Conservation (phyloP, 2,797 vertebrate species). For the Acanthis flammea region DNA sequence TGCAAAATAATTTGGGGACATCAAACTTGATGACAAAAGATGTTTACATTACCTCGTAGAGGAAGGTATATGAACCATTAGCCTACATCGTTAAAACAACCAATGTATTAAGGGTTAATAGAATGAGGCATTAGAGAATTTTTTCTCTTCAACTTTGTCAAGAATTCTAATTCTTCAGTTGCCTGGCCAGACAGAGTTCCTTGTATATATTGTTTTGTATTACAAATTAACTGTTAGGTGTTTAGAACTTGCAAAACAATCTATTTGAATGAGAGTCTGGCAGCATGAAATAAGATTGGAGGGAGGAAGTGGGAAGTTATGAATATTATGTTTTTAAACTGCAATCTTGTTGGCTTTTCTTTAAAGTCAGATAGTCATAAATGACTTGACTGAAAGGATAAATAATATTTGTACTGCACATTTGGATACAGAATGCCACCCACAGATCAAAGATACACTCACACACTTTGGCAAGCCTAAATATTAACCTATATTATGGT, state of each 20-base stretch:
- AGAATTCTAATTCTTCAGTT: conserved; percentile 13
- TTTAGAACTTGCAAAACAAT: conserved; percentile 27
- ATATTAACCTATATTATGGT: not conserved
- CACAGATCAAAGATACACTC: conserved; percentile 40
- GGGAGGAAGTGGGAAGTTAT: not conserved
- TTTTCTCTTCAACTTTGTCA: not conserved
- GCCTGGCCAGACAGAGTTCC: not conserved
- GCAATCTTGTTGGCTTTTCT: conserved; percentile 31
- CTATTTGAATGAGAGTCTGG: conserved; percentile 4
- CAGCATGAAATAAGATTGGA: not conserved
- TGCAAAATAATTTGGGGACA: not conserved
- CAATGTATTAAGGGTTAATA: not conserved
- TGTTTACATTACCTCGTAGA: not conserved
- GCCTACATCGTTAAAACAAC: not conserved
- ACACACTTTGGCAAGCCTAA: not conserved
- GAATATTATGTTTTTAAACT: conserved; percentile 17
- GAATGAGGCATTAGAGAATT: not conserved
- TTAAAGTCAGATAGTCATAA: conserved; percentile 49
- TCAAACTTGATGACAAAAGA: not conserved
- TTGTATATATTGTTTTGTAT: conserved; percentile 32
- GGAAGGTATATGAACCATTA: not conserved
- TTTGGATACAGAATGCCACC: conserved; percentile 50
- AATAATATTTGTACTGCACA: not conserved
- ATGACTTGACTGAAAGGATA: conserved; percentile 25
- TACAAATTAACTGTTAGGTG: conserved; percentile 63